Percentiles rank a stretch among this genome's conserved stretches.
Conservation (phyloP, 2,797 vertebrate genomes). For the Hippocampus kuda region DNA sequence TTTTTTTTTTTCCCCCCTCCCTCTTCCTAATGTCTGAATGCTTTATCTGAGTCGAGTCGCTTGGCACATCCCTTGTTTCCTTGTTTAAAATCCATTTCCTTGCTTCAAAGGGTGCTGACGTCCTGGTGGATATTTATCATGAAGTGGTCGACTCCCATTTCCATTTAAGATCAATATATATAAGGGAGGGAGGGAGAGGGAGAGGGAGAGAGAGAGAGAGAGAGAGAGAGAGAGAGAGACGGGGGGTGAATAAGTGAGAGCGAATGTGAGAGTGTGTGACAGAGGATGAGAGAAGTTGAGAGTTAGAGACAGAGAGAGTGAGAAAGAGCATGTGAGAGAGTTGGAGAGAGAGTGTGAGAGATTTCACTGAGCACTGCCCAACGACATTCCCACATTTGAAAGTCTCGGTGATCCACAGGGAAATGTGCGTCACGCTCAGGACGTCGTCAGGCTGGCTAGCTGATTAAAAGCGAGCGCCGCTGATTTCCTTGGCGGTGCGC, state of each 20-base stretch:
- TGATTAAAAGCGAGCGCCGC: slow-evolving; percentile 16
- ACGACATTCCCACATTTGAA: slow-evolving; percentile 20
- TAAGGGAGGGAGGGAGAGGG: too few species aligned
- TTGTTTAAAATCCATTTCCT: slow-evolving; percentile 41
- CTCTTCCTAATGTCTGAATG: neutral
- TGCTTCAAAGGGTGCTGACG: slow-evolving; percentile 17
- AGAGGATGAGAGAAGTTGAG: too few species aligned
- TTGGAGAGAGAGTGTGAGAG: too few species aligned
- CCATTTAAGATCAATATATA: too few species aligned
- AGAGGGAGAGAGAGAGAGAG: too few species aligned
- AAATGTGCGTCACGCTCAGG: slow-evolving; percentile 26
- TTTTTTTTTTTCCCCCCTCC: neutral
- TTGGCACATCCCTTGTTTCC: neutral
- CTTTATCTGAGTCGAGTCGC: neutral
- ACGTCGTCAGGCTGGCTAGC: slow-evolving; percentile 39
- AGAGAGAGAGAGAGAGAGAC: too few species aligned
- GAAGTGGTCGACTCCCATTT: neutral
- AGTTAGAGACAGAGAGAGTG: too few species aligned
- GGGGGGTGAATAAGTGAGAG: too few species aligned
- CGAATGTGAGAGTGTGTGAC: too few species aligned
- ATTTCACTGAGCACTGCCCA: neutral
- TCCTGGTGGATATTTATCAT: slow-evolving; percentile 40
- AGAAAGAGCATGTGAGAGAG: too few species aligned
- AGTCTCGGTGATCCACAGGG: slow-evolving; percentile 15
- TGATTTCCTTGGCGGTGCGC: slow-evolving; percentile 26